Percentiles rank a stretch among this genome's conserved stretches.
Evolutionary conservation across 1,140 invertebrate genomes (phyloP).

Genomic region (Grapholita molesta): DNA sequence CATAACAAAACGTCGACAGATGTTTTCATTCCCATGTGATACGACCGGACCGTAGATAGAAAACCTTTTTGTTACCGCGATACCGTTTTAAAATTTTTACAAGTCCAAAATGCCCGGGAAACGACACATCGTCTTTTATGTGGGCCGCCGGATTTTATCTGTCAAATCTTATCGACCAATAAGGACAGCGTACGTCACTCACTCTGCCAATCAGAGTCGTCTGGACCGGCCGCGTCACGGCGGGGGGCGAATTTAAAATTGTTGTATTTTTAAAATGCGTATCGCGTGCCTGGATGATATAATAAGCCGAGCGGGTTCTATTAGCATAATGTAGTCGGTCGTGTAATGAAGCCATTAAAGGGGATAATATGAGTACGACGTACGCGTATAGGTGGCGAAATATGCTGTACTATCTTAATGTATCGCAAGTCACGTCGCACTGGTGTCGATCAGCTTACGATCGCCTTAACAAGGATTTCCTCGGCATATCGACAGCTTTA

Average conservation of each 20-base stretch:
- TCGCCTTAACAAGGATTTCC: constrained; percentile 13
- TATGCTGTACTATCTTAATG: constrained; percentile 61
- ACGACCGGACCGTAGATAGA: constrained; percentile 31
- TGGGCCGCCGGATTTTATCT: constrained; percentile 60
- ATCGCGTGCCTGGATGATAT: constrained; percentile 62
- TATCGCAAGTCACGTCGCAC: constrained; percentile 51
- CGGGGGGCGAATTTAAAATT: constrained; percentile 64
- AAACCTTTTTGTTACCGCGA: constrained; percentile 51
- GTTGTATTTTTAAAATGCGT: constrained; percentile 57
- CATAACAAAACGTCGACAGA: constrained; percentile 56
- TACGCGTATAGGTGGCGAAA: constrained; percentile 47
- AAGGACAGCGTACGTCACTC: constrained; percentile 72
- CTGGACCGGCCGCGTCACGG: constrained; percentile 41
- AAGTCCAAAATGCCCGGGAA: constrained; percentile 50
- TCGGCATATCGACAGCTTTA: constrained; percentile 31
- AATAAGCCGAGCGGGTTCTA: constrained; percentile 38
- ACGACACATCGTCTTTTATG: constrained; percentile 63
- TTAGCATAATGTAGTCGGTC: constrained; percentile 45
- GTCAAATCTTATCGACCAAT: constrained; percentile 73
- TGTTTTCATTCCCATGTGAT: constrained; percentile 62
- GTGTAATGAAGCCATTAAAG: constrained; percentile 59
- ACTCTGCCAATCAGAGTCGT: constrained; percentile 62
- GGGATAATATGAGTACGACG: constrained; percentile 22
- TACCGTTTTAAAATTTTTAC: constrained; percentile 67
- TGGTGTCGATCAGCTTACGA: constrained; percentile 31